Evolutionary conservation across 2,113 vertebrate species (phyloP).

Genomic region (Himantopus leucocephalus): DNA sequence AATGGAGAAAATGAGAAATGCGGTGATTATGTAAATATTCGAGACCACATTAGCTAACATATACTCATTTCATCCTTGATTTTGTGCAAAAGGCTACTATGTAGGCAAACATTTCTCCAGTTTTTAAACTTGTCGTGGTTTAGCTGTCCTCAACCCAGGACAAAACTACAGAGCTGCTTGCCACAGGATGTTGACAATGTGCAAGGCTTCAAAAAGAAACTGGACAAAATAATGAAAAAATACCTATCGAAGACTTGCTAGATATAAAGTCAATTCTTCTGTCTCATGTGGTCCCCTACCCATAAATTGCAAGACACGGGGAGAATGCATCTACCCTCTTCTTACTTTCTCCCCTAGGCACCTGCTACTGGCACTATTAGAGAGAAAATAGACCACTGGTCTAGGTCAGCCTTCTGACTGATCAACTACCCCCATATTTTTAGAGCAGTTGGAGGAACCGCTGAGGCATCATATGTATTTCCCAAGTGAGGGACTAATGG

Average conservation of each 20-base stretch:
- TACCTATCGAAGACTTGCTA: not conserved
- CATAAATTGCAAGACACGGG: not conserved
- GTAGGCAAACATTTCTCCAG: fast-evolving
- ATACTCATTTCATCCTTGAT: not conserved
- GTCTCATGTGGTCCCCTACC: not conserved
- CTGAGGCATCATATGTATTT: not conserved
- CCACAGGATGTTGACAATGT: not conserved
- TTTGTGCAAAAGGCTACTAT: not conserved
- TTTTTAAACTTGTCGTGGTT: not conserved
- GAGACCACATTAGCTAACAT: not conserved
- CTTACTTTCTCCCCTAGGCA: not conserved
- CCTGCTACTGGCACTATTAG: not conserved
- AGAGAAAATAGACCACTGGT: not conserved
- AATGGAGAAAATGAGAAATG: not conserved
- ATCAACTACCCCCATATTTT: not conserved
- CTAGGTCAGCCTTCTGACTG: not conserved
- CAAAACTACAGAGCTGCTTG: not conserved
- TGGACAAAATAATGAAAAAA: not conserved
- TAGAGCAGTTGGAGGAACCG: not conserved
- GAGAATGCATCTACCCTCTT: not conserved
- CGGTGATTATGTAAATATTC: not conserved
- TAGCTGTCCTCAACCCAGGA: too few relatives aligned
- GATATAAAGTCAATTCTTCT: not conserved
- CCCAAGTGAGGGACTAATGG: not conserved
- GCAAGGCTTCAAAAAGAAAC: not conserved